These are phyloP conservation scores for Rafetus swinhoei DNA, from an alignment of 2,113 vertebrate species.

Conservation along the genomic window DNA sequence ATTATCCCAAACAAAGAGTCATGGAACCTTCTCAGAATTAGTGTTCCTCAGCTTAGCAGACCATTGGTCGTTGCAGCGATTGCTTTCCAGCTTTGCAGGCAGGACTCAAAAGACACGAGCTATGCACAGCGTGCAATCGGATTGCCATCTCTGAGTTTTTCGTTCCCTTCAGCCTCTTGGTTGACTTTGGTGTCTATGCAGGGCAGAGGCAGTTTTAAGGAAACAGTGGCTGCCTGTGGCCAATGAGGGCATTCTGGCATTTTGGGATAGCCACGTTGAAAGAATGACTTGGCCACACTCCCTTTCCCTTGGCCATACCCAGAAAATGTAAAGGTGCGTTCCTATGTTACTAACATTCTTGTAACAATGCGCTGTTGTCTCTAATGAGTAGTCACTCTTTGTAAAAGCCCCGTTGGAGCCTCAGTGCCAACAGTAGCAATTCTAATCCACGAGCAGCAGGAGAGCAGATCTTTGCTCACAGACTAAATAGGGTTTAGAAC, in stretches of 20 bases:
- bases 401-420: slow-evolving; percentile 27
- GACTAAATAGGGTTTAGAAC: slow-evolving; percentile 58
- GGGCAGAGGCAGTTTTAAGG: neutral
- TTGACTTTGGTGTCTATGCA: neutral
- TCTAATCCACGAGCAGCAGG: slow-evolving; percentile 26
- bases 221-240: neutral
- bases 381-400: slow-evolving; percentile 57
- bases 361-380: slow-evolving; percentile 52
- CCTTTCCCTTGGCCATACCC: neutral
- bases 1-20: neutral
- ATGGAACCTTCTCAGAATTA: neutral
- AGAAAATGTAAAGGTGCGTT: slow-evolving; percentile 10
- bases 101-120: neutral
- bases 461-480: slow-evolving; percentile 50
- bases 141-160: neutral
- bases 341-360: slow-evolving; percentile 10
- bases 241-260: neutral
- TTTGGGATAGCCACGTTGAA: neutral
- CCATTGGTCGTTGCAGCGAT: no score
- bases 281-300: neutral
- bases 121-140: neutral
- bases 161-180: neutral
- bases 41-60: neutral
- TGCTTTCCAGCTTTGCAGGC: neutral
- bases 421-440: slow-evolving; percentile 25